These are phyloP conservation scores for Synanthedon myopaeformis DNA, from an alignment of 2,888 invertebrate species.

Conservation along the genomic window DNA sequence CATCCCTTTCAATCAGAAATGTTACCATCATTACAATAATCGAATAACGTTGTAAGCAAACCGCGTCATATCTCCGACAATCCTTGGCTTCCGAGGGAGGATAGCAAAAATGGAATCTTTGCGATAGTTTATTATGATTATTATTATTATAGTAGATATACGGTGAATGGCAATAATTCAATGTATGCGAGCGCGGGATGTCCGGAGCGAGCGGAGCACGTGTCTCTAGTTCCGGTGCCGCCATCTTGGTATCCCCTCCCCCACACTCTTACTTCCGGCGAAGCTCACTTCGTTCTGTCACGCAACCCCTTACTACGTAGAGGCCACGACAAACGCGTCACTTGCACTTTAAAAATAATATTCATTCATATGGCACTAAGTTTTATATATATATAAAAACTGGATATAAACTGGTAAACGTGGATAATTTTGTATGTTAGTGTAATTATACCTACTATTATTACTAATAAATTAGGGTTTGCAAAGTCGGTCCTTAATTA, in stretches of 20 bases:
- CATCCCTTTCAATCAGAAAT: neutral
- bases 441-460: no score
- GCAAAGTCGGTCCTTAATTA: no score
- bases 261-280: constrained; percentile 39
- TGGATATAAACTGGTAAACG: no score
- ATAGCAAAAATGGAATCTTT: neutral
- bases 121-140: constrained; percentile 14
- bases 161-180: constrained; percentile 53
- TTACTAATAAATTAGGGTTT: no score
- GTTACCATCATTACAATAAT: constrained; percentile 9
- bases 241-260: constrained; percentile 58
- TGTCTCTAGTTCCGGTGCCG: constrained; percentile 60
- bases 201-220: constrained; percentile 63
- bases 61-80: neutral
- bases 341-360: no score
- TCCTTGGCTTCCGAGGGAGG: neutral
- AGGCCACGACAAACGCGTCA: constrained; percentile 25
- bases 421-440: no score
- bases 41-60: constrained; percentile 16
- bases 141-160: constrained; percentile 22
- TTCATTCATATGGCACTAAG: no score
- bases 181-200: constrained; percentile 52
- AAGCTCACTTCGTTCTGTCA: constrained; percentile 34
- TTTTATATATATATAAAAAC: no score
- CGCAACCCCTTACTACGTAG: constrained; percentile 59